Evolutionary conservation across 2,797 vertebrate genomes (phyloP).

Genomic region (Neosilurus hyrtlii): DNA sequence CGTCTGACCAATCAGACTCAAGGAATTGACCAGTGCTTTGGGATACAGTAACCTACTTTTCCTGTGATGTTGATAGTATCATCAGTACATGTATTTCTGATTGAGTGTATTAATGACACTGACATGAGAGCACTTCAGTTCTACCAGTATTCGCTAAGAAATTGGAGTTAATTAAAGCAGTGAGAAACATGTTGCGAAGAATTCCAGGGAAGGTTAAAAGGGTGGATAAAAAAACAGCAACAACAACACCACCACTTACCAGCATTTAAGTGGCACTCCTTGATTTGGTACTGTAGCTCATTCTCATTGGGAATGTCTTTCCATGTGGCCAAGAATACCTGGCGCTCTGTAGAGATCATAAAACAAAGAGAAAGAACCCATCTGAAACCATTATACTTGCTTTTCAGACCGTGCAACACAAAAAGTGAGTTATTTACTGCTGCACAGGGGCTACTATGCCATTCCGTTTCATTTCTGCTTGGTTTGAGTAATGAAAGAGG

Average conservation of each 20-base stretch:
- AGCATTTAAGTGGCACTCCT: constrained; percentile 96
- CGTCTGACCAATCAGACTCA: background rate
- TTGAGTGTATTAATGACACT: background rate
- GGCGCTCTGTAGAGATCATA: constrained; percentile 79
- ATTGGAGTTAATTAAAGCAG: background rate
- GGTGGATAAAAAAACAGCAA: background rate
- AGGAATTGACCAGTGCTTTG: background rate
- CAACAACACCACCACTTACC: constrained; percentile 71
- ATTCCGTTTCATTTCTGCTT: background rate
- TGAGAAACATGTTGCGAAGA: background rate
- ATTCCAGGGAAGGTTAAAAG: background rate
- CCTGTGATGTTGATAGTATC: background rate
- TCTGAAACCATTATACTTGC: background rate
- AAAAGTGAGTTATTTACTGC: background rate
- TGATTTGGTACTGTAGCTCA: constrained; percentile 98
- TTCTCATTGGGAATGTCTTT: constrained; percentile 99
- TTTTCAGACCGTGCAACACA: background rate
- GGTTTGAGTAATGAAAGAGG: background rate
- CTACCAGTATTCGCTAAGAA: background rate
- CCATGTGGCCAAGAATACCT: constrained; percentile 98
- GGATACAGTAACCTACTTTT: background rate
- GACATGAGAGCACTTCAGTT: background rate
- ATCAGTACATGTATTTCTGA: background rate
- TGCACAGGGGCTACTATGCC: background rate
- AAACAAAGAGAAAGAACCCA: background rate